phyloP scores from a whole-genome alignment of 2,113 vertebrate genomes.

The Rhinopomastus cyanomelas region DNA sequence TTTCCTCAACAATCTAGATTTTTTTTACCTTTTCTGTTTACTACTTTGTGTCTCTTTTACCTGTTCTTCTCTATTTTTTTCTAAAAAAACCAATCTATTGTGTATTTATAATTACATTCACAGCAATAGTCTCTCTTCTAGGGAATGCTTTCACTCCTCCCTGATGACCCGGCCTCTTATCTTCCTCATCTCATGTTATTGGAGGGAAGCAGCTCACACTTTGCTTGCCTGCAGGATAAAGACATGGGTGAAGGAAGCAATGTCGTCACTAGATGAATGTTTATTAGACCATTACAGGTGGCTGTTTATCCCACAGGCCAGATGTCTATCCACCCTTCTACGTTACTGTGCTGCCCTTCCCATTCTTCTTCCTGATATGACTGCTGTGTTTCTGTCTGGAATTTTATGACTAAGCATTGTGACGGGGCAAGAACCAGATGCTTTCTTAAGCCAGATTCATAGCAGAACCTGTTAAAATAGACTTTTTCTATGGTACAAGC shows the following conservation, averaged over 20 bases:
- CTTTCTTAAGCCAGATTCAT: rapidly evolving
- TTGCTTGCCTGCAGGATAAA: neutral
- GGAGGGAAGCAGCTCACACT: neutral
- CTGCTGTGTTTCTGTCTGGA: neutral
- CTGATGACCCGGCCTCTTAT: neutral
- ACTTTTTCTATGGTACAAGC: neutral
- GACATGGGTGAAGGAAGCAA: neutral
- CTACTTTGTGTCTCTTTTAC: neutral
- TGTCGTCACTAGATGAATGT: neutral
- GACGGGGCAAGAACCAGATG: neutral
- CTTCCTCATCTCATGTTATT: neutral
- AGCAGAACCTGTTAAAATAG: neutral
- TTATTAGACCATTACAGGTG: neutral
- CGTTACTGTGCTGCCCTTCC: neutral
- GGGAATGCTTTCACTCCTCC: neutral
- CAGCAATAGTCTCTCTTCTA: neutral
- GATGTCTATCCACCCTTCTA: neutral
- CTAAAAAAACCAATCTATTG: neutral
- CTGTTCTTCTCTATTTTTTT: neutral
- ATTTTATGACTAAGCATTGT: neutral
- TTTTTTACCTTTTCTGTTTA: neutral
- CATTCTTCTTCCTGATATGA: neutral
- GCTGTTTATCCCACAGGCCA: rapidly evolving
- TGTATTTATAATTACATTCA: neutral
- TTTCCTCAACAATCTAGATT: neutral